Base-by-base conservation (phyloP, 2,113 vertebrate species). In the Hippoglossus stenolepis region DNA sequence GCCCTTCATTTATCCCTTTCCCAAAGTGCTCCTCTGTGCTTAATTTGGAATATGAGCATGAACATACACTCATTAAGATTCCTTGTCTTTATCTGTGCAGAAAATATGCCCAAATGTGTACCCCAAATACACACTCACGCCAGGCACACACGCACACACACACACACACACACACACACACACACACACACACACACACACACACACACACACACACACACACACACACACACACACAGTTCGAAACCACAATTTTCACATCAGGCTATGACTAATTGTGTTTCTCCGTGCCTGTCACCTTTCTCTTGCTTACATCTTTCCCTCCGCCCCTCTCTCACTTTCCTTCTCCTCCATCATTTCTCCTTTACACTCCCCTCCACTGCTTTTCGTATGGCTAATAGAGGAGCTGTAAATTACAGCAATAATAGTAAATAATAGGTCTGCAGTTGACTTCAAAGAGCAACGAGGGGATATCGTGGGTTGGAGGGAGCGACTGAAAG, bases 371-470 rank as follows among this genome's bases (percentile, higher is more conserved):
- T 76, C 26, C 38, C 21, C 82, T 85, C 90, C 62, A 71, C 54
- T 80, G 90, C 93, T 91, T 91, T 57, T 92, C 93, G 90, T 83
- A 88, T 92, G 90, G 93, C 91, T 95, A 95, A 94, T 93, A 87
- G 81, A 87, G 85, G 83, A 75, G 84, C 77, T 75, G 79, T 87
- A 86, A 87, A 93, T 90, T 85, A 91, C 84, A 89, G 80, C 73
- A 83, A 47, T 81, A 80, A 79, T 73, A 49, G 54, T 75, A 81
- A 88, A 90, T 86, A 83, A 90, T 70, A 85, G 78, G 77, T 81
- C 75, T 84, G 74, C 45, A 54, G 69, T 75, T 79, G 80, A 87
- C 80, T 80, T 78, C 54, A 89, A 87, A 81, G 59, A 89, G 40
- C 73, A 60, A 76, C 5, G 12, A 58, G 67, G 67, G 45, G 21